Conservation (phyloP, 2,888 invertebrate genomes). For the Machimus atricapillus region DNA sequence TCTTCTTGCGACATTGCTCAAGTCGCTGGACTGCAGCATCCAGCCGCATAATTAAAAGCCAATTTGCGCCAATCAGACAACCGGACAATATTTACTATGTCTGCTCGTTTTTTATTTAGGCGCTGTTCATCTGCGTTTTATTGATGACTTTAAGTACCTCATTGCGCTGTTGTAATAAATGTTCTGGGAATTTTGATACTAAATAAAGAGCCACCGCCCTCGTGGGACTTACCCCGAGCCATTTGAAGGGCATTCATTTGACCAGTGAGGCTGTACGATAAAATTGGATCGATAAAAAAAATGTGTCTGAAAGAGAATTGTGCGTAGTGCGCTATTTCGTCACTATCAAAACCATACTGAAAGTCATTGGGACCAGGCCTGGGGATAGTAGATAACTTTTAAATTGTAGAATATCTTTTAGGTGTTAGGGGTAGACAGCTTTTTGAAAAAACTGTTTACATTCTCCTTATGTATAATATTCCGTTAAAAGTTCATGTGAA, state of each 20-base stretch:
- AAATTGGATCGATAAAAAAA: neutral
- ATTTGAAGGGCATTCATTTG: neutral
- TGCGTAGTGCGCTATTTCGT: too few species aligned
- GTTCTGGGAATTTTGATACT: neutral
- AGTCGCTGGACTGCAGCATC: neutral
- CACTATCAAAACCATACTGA: too few species aligned
- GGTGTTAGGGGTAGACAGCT: too few species aligned
- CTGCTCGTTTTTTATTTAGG: neutral
- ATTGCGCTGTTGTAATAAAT: neutral
- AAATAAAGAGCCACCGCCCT: neutral
- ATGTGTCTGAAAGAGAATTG: too few species aligned
- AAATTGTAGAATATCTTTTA: too few species aligned
- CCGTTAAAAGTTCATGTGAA: too few species aligned
- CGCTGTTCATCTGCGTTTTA: neutral
- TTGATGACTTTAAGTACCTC: neutral
- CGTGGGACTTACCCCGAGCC: neutral
- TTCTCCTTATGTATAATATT: too few species aligned
- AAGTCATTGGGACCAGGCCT: too few species aligned
- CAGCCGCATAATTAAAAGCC: neutral
- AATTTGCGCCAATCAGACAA: neutral
- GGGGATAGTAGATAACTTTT: too few species aligned
- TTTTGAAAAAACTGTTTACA: too few species aligned
- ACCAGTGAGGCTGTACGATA: neutral
- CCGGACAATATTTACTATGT: neutral
- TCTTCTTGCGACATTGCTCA: neutral